Base-by-base conservation (phyloP, 2,113 vertebrate species). In the Grammomys dolichurus region DNA sequence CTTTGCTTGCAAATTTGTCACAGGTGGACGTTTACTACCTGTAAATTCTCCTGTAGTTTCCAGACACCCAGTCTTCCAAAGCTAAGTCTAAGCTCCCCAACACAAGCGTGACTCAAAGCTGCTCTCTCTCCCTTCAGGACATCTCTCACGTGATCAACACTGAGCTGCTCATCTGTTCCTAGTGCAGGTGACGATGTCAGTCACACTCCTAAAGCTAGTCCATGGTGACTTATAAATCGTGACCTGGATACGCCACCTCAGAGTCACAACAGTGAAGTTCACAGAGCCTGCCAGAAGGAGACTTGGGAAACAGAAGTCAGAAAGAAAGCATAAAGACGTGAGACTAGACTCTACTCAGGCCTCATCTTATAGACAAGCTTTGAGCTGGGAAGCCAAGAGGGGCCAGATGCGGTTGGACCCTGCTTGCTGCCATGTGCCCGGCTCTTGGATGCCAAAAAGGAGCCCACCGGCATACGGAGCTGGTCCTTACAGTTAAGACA, bases 81-180 rank as follows among this genome's bases (percentile, higher is more conserved):
- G 56, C 11, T 0, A 0, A 17, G 3, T 48, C 8, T 0, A 2
- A 51, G 56, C 86, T 72, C 26, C 4, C 20, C 5, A 0, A 7
- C 40, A 0, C 28, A 4, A 7, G 26, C 8, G 4, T 9, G 26
- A 51, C 63, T 16, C 0, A 63, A 75, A 4, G 56, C 56, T 48
- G 72, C 43, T 0, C 7, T 72, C 20, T 70, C 81, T 67, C 28
- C 33, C 48, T 19, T 84, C 7, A 40, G 93, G 82, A 46, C 31
- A 20, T 43, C 36, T 36, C 2, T 12, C 24, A 13, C 7, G 10
- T 2, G 76, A 46, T n/a, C 43, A 2, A 17, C 7, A 54, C 92
- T 3, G 13, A 56, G 12, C 6, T 33, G 51, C 87, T 5, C 10
- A 87, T 48, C 10, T 6, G 77, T 19, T 22, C 93, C 36, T 46